A percentile compares a stretch with the other conserved stretches of the same genome.
Evolutionary conservation across 2,888 invertebrate genomes (phyloP).

Genomic region (Nephrotoma flavescens): DNA sequence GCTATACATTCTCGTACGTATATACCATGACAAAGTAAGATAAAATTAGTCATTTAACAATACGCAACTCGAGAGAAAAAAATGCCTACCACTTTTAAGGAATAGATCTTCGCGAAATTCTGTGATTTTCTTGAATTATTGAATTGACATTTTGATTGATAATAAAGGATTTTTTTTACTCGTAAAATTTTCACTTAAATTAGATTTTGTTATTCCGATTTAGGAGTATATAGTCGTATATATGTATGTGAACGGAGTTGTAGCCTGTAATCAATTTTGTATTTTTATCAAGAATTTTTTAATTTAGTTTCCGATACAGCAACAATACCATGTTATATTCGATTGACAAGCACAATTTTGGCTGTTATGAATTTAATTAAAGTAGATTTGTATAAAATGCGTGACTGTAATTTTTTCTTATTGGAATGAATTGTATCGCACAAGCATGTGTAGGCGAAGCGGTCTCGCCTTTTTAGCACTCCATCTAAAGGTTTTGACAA

Average conservation of each 20-base stretch:
- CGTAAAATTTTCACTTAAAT: not conserved
- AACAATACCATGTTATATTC: not conserved
- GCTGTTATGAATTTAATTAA: not conserved
- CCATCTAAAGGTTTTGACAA: too few species aligned
- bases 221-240: not conserved
- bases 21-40: too few species aligned
- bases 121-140: too few species aligned
- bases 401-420: too few species aligned
- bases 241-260: too few species aligned
- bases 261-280: too few species aligned
- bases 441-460: too few species aligned
- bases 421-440: too few species aligned
- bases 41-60: too few species aligned
- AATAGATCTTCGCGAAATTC: not conserved
- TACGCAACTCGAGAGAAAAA: too few species aligned
- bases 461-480: too few species aligned
- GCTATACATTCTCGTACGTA: not conserved
- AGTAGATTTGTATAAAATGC: not conserved
- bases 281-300: not conserved
- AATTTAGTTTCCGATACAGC: not conserved
- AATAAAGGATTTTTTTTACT: not conserved
- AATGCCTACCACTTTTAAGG: not conserved
- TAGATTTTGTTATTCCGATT: not conserved
- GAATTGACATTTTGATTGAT: not conserved
- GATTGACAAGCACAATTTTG: not conserved